Evolutionary conservation across 2,113 vertebrate genomes (phyloP).

Genomic region (Ptilonorhynchus violaceus): DNA sequence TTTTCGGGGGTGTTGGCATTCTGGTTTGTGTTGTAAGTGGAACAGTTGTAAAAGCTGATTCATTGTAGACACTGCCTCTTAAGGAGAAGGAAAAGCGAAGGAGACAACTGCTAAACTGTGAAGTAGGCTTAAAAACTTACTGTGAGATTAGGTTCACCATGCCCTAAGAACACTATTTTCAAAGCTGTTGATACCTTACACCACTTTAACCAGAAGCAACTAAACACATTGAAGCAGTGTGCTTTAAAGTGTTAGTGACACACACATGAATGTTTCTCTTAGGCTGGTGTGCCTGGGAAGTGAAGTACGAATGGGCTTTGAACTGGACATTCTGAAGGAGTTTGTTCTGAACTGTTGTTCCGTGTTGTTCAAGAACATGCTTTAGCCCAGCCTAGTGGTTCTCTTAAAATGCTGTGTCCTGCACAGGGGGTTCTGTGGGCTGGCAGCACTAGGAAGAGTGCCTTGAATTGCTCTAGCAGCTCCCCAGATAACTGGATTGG

Average conservation of each 20-base stretch:
- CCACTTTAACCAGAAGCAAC: background rate
- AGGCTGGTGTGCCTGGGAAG: background rate
- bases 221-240: background rate
- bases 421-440: background rate
- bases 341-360: background rate
- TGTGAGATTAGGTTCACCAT: background rate
- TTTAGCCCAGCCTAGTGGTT: constrained; percentile 24
- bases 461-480: constrained; percentile 51
- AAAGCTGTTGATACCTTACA: constrained; percentile 41
- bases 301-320: background rate
- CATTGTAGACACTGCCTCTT: background rate
- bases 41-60: background rate
- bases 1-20: background rate
- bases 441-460: constrained; percentile 56
- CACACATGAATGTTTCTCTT: background rate
- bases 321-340: background rate
- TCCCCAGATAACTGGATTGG: constrained; percentile 27
- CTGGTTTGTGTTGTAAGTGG: background rate
- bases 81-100: background rate
- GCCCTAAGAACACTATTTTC: background rate
- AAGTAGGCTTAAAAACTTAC: constrained; percentile 3
- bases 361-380: background rate
- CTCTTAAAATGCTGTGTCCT: background rate
- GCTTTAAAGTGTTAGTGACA: background rate
- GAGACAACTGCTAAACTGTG: constrained; percentile 44